Evolutionary conservation across 2,113 vertebrate genomes (phyloP), one percentile per base, ranked within the genome.

Genomic region (Fregata magnificens): DNA sequence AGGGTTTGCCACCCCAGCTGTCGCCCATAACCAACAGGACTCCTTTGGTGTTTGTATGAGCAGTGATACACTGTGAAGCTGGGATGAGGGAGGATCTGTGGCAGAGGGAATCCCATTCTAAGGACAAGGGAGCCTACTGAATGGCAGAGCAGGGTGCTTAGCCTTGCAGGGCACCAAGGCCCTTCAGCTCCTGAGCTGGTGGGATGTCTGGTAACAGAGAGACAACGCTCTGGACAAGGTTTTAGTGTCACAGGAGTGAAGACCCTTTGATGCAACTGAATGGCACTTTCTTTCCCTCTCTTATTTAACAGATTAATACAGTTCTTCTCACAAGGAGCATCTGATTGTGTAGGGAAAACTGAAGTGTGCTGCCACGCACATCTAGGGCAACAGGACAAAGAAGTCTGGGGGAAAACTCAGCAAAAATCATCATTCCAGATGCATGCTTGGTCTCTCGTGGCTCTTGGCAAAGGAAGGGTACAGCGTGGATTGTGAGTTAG

Each of bases 51-150:
- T 59, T 61, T 34, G 8, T 6, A 4, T 19, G 22, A 69, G 25
- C 9, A 17, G 32, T n/a, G 59, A 8, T 17, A 24, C 17, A 19
- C 26, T 0, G 0, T 65, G 53, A 67, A 55, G 36, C 2, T 61
- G 42, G 65, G 49, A 42, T 5, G 1, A 19, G 25, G 26, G 49
- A 78, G 26, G 25, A 13, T 81, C 29, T 4, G 8, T 29, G 53
- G 50, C 59, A 79, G 28, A 78, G 66, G 16, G 36, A 82, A 62
- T 88, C 42, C 11, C 18, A 11, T 55, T n/a, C 78, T 61, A 21
- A 14, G 12, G 12, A 21, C 24, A 72, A 32, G 29, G 21, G 20
- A 71, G 10, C 14, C 19, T 9, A 19, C n/a, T 62, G 61, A 58
- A 56, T 34, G 38, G 42, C 42, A 20, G 2, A 29, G 28, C 8